Evolutionary conservation across 2,797 vertebrate species (phyloP), one percentile per base, ranked within the genome.

Genomic region (Enteromius mattozi): DNA sequence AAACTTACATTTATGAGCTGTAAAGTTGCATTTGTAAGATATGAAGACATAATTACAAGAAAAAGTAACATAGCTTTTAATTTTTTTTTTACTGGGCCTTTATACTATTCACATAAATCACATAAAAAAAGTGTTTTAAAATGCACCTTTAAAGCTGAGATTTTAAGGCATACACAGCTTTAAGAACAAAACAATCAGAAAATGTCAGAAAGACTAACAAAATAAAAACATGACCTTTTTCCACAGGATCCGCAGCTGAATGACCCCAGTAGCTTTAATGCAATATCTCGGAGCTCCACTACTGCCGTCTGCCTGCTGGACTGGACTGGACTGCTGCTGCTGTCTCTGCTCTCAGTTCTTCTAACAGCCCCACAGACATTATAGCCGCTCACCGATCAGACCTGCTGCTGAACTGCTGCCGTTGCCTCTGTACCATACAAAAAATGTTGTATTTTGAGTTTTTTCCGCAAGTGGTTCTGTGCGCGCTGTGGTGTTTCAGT

Each of bases 191-290:
- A 51, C 17, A 33, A 37, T 6, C 72, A 76, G 33, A 56, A 54
- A 76, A 76, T 56, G 33, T 21, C 17, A 24, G 16, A 63, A 45
- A 13, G 14, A 6, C 70, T 77, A 24, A 78, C 35, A 75, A 79
- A 13, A 21, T 77, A 7, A 27, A 54, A 30, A 24, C 8, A 70
- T 70, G 24, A 78, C 72, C 10, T 74, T 80, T 86, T 77, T 83
- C 37, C 10, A 40, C 89, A 95, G 94, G 93, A 94, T 76, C 91
- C 91, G 61, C 91, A 92, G n/a, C 89, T 93, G 86, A 93, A 91
- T 0, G 91, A 94, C 74, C 92, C 93, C 68, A 86, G 87, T 0
- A 87, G 86, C 82, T 94, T 93, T 1, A 94, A 94, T 2, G 92
- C 93, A 78, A 89, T 92, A 7, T 79, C 93, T 5, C 88, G 92